Evolutionary conservation across 2,888 invertebrate species (phyloP), one percentile per base, ranked within the genome.

Genomic region (Pinctada fucata): DNA sequence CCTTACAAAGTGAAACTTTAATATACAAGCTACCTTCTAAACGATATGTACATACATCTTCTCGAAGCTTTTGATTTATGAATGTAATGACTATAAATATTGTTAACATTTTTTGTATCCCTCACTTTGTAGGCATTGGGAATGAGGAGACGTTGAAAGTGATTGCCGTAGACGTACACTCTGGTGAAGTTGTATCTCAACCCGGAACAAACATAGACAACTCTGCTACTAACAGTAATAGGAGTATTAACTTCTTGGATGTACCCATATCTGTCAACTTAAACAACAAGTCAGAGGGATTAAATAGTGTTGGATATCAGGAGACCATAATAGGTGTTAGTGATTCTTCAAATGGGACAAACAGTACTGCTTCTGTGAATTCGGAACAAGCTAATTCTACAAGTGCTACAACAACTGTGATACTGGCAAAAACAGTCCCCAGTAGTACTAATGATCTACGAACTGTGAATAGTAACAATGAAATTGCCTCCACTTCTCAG

Each of bases 71-170:
- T 31, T 31, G 31, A 31, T 31, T 31, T 31, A 31, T 31, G 31
- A 31, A 31, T 31, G 31, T 31, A 31, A 31, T 31, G 31, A 31
- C 31, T 31, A 31, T 31, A 31, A 31, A 31, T 31, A 31, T 31
- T 31, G 31, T 31, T 31, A 31, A 31, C 31, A 31, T 31, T 31
- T 31, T 31, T 31, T 31, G 31, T 31, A 31, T 31, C 31, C 31
- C 31, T 31, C 31, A 31, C 31, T 31, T 87, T 86, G 65, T 83
- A 88, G 87, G 85, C 85, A 84, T 85, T 79, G 76, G 80, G 71
- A 85, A 85, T 83, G 84, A 84, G 78, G 82, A 83, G 31, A 76
- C 76, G 75, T 79, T 85, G 45, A 76, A 82, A 72, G 74, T 83
- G 13, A 76, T 83, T 52, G 80, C 83, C 51, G 78, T 84, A 13